These are phyloP conservation scores for Campylorhamphus procurvoides DNA, from an alignment of 2,113 vertebrate genomes.

Conservation along the genomic window DNA sequence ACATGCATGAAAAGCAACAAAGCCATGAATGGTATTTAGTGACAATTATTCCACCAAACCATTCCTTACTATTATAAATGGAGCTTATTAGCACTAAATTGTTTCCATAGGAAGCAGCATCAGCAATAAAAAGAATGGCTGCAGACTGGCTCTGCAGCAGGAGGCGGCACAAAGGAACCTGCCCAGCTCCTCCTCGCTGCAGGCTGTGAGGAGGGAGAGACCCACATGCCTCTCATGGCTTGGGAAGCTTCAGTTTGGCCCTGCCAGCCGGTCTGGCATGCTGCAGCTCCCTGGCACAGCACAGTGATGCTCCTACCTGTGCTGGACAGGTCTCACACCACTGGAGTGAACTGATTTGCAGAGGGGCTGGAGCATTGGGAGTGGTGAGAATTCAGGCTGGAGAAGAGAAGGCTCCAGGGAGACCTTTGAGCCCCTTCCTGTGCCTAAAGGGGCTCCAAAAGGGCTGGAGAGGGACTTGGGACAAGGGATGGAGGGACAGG, in stretches of 20 bases:
- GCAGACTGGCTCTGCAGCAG: conserved; percentile 62
- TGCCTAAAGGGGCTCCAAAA: neutral
- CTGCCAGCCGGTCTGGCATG: neutral
- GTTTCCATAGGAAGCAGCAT: conserved; percentile 81
- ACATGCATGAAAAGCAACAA: conserved; percentile 79
- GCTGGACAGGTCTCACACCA: neutral
- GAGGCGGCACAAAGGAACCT: conserved; percentile 70
- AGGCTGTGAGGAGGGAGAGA: neutral
- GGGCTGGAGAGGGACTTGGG: neutral
- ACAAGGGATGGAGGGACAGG: neutral
- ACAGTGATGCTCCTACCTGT: rapidly evolving
- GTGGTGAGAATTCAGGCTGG: neutral
- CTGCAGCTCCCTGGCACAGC: neutral
- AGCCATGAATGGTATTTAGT: conserved; percentile 80
- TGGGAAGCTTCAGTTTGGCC: neutral
- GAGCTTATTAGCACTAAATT: conserved; percentile 84
- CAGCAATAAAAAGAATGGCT: conserved; percentile 78
- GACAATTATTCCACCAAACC: conserved; percentile 80
- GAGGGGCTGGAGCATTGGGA: neutral
- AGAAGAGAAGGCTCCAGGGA: neutral
- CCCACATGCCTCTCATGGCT: rapidly evolving
- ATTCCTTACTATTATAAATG: conserved; percentile 81
- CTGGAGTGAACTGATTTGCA: neutral
- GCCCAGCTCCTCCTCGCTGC: neutral
- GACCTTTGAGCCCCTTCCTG: neutral